Conservation (phyloP, 2,888 invertebrate species). For the Chironomus riparius region DNA sequence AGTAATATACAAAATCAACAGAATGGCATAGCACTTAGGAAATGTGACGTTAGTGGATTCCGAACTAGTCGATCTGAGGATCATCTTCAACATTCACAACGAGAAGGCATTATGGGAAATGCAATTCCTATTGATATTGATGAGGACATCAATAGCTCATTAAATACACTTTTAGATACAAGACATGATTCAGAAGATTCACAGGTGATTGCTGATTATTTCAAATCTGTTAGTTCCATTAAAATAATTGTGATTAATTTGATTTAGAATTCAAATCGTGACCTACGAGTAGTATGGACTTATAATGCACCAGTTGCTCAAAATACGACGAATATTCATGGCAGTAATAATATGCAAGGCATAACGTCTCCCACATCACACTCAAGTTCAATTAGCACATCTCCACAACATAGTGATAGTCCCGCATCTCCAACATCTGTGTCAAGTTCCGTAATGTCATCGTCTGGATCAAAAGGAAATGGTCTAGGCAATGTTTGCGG, state of each 20-base stretch:
- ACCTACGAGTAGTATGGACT: conserved; percentile 73
- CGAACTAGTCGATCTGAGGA: conserved; percentile 87
- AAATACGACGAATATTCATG: conserved; percentile 42
- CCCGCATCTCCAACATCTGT: conserved; percentile 78
- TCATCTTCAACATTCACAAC: conserved; percentile 62
- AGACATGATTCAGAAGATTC: conserved; percentile 49
- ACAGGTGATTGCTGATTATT: conserved; percentile 35
- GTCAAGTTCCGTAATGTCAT: conserved; percentile 80
- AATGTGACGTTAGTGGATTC: conserved; percentile 57
- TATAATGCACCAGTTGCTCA: conserved; percentile 77
- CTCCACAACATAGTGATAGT: conserved; percentile 53
- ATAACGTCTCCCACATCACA: conserved; percentile 36
- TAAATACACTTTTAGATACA: conserved; percentile 82
- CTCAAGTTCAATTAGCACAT: conserved; percentile 44
- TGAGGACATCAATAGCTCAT: conserved; percentile 86
- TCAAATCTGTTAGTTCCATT: no score
- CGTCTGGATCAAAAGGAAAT: conserved; percentile 55
- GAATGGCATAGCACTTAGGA: conserved; percentile 44
- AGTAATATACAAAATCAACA: conserved; percentile 38
- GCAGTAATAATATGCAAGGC: conserved; percentile 23
- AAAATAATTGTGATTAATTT: neutral
- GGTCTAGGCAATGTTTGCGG: conserved; percentile 31
- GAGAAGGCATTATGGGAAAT: conserved; percentile 56
- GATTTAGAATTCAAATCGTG: conserved; percentile 39
- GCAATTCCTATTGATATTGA: conserved; percentile 82